These are phyloP conservation scores for Cyanoderma ruficeps DNA, from an alignment of 2,113 vertebrate species.

Conservation along the genomic window DNA sequence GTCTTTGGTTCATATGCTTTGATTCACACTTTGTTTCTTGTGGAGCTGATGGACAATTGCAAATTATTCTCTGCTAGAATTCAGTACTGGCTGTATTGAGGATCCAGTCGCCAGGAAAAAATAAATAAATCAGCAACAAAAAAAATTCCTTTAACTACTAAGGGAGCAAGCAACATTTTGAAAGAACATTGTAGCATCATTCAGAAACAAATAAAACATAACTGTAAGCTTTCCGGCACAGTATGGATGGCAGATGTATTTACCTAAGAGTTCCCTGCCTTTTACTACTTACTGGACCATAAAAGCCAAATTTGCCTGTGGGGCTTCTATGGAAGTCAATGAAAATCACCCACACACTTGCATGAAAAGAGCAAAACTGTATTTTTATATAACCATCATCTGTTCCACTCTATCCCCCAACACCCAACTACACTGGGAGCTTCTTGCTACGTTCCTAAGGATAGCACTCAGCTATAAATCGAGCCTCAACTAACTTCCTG, in stretches of 20 bases:
- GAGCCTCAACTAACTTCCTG: not conserved
- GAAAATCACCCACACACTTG: not conserved
- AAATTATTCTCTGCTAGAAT: conserved; percentile 42
- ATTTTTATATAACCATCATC: conserved; percentile 22
- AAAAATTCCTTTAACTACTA: conserved; percentile 39
- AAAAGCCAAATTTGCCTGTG: not conserved
- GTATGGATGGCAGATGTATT: conserved; percentile 47
- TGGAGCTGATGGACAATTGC: conserved; percentile 50
- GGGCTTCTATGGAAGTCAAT: conserved; percentile 1
- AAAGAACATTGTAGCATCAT: not conserved
- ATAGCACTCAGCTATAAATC: not conserved
- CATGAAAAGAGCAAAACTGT: conserved; percentile 8
- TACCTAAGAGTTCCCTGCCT: conserved; percentile 36
- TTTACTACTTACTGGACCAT: not conserved
- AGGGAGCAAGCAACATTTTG: not conserved
- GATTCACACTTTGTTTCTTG: conserved; percentile 52
- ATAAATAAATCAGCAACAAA: conserved; percentile 50
- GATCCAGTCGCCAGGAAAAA: conserved; percentile 16
- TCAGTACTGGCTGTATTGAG: not conserved
- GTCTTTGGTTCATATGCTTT: conserved; percentile 54
- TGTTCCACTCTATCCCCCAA: not conserved
- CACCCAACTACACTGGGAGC: not conserved
- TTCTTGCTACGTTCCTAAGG: not conserved
- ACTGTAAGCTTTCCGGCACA: not conserved
- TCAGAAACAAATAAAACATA: conserved; percentile 31